phyloP scores from a whole-genome alignment of 2,888 invertebrate species.

The Pemphredon lugubris region DNA sequence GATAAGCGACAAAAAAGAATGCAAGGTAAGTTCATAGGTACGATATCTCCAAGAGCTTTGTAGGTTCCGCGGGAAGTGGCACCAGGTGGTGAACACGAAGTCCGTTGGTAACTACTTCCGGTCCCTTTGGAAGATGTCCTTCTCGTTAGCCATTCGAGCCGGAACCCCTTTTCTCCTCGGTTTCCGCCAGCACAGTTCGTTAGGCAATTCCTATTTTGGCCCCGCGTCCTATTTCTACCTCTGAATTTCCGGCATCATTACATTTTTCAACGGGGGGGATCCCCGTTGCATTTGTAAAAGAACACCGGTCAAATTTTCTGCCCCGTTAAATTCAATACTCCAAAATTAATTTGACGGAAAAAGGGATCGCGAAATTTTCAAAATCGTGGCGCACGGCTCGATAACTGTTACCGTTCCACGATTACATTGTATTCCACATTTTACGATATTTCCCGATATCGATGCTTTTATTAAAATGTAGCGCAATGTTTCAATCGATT shows the following conservation, averaged over 20 bases:
- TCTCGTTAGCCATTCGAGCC: conserved; percentile 65
- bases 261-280: conserved; percentile 1
- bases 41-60: conserved; percentile 32
- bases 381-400: too few relatives aligned
- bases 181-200: conserved; percentile 72
- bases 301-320: neutral
- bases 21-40: conserved; percentile 39
- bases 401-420: too few relatives aligned
- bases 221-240: conserved; percentile 62
- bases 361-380: too few relatives aligned
- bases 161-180: conserved; percentile 51
- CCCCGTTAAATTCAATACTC: neutral
- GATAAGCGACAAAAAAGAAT: conserved; percentile 6
- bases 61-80: conserved; percentile 32
- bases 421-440: too few relatives aligned
- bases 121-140: conserved; percentile 56
- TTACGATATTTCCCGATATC: too few relatives aligned
- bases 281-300: neutral
- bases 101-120: conserved; percentile 63
- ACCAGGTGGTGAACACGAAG: conserved; percentile 49
- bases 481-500: too few relatives aligned
- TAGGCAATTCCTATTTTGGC: conserved; percentile 73
- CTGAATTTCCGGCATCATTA: conserved; percentile 51
- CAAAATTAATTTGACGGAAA: too few relatives aligned
- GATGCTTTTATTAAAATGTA: too few relatives aligned